Evolutionary conservation across 2,888 invertebrate genomes (phyloP).

Genomic region (Idaea straminata): DNA sequence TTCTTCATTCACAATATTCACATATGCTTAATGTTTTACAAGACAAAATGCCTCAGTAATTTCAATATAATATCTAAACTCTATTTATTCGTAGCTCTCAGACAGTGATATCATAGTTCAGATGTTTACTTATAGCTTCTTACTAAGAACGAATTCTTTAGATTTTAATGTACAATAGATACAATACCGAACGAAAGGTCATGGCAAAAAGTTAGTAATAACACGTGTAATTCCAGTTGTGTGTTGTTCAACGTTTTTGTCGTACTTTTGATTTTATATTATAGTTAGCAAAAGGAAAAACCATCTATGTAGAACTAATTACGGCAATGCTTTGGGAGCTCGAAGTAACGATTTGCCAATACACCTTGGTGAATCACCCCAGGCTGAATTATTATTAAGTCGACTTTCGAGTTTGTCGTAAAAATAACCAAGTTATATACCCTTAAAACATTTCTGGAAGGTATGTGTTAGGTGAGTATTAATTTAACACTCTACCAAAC

Average conservation of each 20-base stretch:
- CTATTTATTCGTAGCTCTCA: neutral
- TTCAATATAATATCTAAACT: too few species aligned
- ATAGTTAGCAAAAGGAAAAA: neutral
- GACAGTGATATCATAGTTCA: neutral
- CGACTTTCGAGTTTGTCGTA: too few species aligned
- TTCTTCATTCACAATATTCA: neutral
- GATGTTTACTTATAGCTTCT: neutral
- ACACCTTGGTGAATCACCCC: too few species aligned
- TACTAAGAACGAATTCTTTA: neutral
- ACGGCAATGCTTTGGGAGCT: too few species aligned
- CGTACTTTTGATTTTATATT: neutral
- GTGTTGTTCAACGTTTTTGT: neutral
- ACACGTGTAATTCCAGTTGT: neutral
- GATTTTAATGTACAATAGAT: neutral
- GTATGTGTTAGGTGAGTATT: neutral
- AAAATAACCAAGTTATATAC: too few species aligned
- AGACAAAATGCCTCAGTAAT: too few species aligned
- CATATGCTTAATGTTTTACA: too few species aligned
- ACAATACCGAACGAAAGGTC: neutral
- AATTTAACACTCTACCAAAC: neutral
- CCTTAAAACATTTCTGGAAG: too few species aligned
- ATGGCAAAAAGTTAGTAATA: neutral
- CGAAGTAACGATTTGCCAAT: too few species aligned
- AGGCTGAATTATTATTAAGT: too few species aligned
- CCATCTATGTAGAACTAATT: neutral